phyloP scores from a whole-genome alignment of 2,797 vertebrate species.

The Anguilla obscura region DNA sequence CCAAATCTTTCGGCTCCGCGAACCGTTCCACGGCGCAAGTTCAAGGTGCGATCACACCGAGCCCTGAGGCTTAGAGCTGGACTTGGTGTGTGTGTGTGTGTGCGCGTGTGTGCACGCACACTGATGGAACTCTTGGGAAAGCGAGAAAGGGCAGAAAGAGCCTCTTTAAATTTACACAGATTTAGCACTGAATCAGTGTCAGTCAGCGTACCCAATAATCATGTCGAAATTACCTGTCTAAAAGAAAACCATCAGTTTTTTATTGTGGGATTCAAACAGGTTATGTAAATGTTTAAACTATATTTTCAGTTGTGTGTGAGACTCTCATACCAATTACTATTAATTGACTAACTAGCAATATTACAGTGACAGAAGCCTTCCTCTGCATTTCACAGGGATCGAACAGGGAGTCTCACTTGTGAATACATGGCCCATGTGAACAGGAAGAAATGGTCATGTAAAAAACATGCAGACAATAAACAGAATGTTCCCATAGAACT shows the following conservation, averaged over 20 bases:
- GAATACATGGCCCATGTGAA: neutral
- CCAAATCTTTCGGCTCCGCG: conserved; percentile 56
- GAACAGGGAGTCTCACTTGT: neutral
- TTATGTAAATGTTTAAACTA: neutral
- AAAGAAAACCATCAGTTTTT: neutral
- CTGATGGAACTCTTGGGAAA: conserved; percentile 39
- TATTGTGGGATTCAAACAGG: neutral
- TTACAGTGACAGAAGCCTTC: neutral
- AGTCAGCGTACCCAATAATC: conserved; percentile 37
- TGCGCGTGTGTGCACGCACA: neutral
- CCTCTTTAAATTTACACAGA: neutral
- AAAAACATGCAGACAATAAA: conserved; percentile 4
- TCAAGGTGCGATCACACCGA: conserved; percentile 70
- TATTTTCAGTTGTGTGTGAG: neutral
- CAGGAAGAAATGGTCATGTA: neutral
- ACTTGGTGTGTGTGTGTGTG: conserved; percentile 51
- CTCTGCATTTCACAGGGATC: neutral
- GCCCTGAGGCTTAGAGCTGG: conserved; percentile 61
- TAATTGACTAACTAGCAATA: neutral
- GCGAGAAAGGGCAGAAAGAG: conserved; percentile 4
- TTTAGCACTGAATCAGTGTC: conserved; percentile 45
- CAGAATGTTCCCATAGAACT: conserved; percentile 12
- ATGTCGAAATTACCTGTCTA: neutral
- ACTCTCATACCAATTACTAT: neutral
- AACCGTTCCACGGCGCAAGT: conserved; percentile 69